Conservation (phyloP, 2,797 vertebrate genomes). For the Oreortyx pictus region DNA sequence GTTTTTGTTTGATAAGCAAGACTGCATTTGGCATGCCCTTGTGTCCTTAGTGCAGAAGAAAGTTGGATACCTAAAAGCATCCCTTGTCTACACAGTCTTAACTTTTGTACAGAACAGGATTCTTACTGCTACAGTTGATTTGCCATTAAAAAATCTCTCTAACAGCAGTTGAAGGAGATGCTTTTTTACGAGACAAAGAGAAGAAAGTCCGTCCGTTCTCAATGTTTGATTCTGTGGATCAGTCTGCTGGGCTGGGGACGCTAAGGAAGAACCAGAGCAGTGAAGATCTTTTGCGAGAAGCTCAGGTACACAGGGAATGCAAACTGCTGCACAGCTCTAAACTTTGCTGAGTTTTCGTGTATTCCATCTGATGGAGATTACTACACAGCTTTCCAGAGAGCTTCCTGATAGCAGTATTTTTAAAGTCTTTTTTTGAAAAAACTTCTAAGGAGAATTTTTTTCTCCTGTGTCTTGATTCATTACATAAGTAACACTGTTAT, state of each 20-base stretch:
- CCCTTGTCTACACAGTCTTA: neutral
- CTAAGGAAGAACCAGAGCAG: slow-evolving; percentile 97
- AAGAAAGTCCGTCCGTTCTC: slow-evolving; percentile 91
- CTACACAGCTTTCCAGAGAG: neutral
- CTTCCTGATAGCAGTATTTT: too few relatives aligned
- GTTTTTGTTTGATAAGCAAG: neutral
- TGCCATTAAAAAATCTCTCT: neutral
- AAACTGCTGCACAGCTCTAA: neutral
- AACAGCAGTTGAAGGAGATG: slow-evolving; percentile 83
- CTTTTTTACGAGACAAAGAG: slow-evolving; percentile 86
- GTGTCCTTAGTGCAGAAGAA: fast-evolving
- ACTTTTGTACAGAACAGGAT: neutral
- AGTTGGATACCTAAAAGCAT: neutral
- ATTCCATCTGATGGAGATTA: neutral
- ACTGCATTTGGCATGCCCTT: neutral
- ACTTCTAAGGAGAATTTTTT: neutral
- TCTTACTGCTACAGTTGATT: neutral
- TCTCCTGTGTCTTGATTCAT: neutral
- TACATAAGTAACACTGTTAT: neutral
- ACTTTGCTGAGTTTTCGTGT: neutral
- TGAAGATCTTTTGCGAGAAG: slow-evolving; percentile 91
- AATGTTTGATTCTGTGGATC: slow-evolving; percentile 92
- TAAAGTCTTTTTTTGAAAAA: too few relatives aligned
- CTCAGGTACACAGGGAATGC: slow-evolving; percentile 81
- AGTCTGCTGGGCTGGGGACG: slow-evolving; percentile 72